Evolutionary conservation across 2,797 vertebrate genomes (phyloP), one percentile per base, ranked within the genome.

Genomic region (Alcedo quadribrachys): DNA sequence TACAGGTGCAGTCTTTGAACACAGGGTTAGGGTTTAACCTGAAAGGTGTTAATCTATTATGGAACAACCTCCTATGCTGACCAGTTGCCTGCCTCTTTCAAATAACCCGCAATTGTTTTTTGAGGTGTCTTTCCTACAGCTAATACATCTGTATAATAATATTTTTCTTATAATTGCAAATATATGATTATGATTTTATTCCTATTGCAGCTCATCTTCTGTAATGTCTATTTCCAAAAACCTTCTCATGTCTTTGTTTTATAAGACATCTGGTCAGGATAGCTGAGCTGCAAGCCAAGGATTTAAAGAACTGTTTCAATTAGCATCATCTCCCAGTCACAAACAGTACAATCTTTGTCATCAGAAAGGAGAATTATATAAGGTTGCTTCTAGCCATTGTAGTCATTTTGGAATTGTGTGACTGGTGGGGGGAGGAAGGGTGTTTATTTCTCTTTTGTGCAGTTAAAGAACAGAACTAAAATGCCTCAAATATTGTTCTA

Each of bases 261-360:
- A 9, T 81, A 69, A 87, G 82, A 57, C 51, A 81, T 81, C 54
- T 92, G 80, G 73, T 83, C 87, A 89, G 46, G 51, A 45, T 78
- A 83, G 69, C 87, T 89, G 67, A 89, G 74, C 71, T 85, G 50
- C 76, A 87, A 94, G 74, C 45, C 53, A 61, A 57, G 60, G 53
- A 84, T 63, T 89, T 55, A 85, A 81, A 91, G 85, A 84, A 79
- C 42, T 70, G 35, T 74, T 92, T 84, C 48, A 87, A 42, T 94
- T 89, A 84, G 67, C 63, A 55, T 92, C 76, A 89, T 87, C 77
- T 89, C 24, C 60, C 51, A 73, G 46, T 89, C 62, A 76, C 11
- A 9, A 93, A 81, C 48, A 89, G 51, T 87, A 57, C 8, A 2
- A 61, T 92, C 82, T 84, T 85, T 95, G 70, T 89, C 35, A 57